Base-by-base conservation (phyloP, 2,113 vertebrate genomes). In the Thomomys bottae region DNA sequence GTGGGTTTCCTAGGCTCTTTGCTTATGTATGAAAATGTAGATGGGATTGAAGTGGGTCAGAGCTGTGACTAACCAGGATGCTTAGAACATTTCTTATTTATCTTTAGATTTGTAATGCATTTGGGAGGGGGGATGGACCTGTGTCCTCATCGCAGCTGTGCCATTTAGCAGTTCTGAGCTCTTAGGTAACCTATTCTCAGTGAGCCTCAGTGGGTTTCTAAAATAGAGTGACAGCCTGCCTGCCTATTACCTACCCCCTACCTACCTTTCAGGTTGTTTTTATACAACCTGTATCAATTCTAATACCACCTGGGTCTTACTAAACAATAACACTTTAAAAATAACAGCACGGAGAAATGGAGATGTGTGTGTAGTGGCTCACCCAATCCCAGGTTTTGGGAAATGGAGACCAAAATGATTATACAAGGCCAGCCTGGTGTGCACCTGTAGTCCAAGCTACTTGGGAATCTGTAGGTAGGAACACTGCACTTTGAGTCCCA, bases 221-320 rank as follows among this genome's bases (percentile, higher is more conserved):
- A 59, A 45, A 1, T 45, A 63, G 54, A 54, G 36, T 23, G 36
- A 20, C 57, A 17, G 18, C 71, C n/a, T 40, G 7, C 54, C 30
- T 26, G 0, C n/a, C 10, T 38, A 0, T 17, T n/a, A n/a, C 36
- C 21, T 61, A 10, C 12, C n/a, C 8, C 10, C 36, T 7, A 14
- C 14, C 45, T n/a, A 0, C 32, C 49, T 30, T 2, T 15, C 42
- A n/a, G 38, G 6, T 18, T 88, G 9, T 70, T 80, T 85, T 30
- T 40, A 72, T 61, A 59, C 4, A 38, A 40, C 32, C 12, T 26
- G 1, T 64, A 2, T 49, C 8, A 73, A 64, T 54, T 49, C 61
- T 36, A 11, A 36, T 42, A 21, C 34, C n/a, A 10, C 34, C 87
- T 24, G 12, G 40, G 28, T 36, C 42, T 86, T 54, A 77, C 21